Evolutionary conservation across 2,888 invertebrate genomes (phyloP).

Genomic region (Scaptomyza caliginosa): DNA sequence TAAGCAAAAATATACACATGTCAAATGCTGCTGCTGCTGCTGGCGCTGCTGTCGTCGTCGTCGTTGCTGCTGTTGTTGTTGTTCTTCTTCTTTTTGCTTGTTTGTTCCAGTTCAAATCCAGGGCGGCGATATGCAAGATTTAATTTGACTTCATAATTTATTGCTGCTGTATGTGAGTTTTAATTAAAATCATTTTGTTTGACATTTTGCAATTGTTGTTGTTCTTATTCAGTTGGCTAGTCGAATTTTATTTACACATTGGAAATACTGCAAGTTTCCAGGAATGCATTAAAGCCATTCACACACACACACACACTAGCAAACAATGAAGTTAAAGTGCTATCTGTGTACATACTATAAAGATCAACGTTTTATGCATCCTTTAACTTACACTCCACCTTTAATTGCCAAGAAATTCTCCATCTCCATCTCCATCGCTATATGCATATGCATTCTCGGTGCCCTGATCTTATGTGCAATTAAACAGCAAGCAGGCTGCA

Average conservation of each 20-base stretch:
- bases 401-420: constrained; percentile 79
- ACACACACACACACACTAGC: not conserved
- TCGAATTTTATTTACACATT: not conserved
- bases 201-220: constrained; percentile 35
- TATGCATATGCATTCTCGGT: constrained; percentile 24
- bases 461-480: constrained; percentile 68
- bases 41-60: constrained; percentile 13
- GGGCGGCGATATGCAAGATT: constrained; percentile 78
- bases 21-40: too few relatives aligned
- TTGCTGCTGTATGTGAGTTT: constrained; percentile 37
- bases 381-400: constrained; percentile 81
- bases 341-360: constrained; percentile 51
- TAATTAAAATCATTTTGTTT: constrained; percentile 64
- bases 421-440: constrained; percentile 52
- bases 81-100: not conserved
- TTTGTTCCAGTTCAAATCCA: constrained; percentile 15
- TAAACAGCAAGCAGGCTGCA: constrained; percentile 55
- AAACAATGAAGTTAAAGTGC: constrained; percentile 37
- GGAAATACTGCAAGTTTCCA: constrained; percentile 33
- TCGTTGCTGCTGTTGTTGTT: not conserved
- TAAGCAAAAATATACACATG: constrained; percentile 55
- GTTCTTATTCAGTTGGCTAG: not conserved
- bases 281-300: constrained; percentile 44
- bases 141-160: constrained; percentile 56
- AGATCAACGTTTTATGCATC: constrained; percentile 80